phyloP scores from a whole-genome alignment of 2,797 vertebrate genomes.

The Notamacropus eugenii region DNA sequence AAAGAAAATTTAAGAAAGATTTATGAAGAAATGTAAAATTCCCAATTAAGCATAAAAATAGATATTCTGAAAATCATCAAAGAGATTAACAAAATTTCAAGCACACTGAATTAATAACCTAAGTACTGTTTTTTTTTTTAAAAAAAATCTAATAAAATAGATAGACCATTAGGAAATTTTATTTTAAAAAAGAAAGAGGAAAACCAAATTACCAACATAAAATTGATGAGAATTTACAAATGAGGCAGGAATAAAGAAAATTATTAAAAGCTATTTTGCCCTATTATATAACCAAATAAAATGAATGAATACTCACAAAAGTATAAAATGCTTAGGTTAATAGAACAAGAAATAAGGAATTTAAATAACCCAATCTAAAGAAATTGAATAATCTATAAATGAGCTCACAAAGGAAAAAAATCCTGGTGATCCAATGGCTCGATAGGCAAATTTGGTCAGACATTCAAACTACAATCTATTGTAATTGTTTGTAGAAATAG shows the following conservation, averaged over 20 bases:
- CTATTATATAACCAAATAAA: neutral
- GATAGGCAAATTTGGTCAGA: neutral
- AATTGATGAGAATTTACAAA: neutral
- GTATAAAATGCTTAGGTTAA: neutral
- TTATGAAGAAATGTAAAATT: neutral
- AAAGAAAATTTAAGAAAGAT: neutral
- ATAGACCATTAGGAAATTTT: neutral
- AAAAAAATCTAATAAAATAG: neutral
- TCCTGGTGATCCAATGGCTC: neutral
- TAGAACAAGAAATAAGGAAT: neutral
- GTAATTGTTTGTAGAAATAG: neutral
- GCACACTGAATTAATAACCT: neutral
- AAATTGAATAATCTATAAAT: neutral
- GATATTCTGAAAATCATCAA: neutral
- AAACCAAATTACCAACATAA: neutral
- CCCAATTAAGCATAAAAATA: neutral
- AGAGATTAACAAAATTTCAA: neutral
- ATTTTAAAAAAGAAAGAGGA: neutral
- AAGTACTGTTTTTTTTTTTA: neutral
- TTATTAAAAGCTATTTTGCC: neutral
- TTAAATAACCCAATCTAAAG: neutral
- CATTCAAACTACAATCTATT: neutral
- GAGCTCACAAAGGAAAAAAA: neutral
- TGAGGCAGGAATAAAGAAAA: neutral
- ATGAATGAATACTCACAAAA: neutral